Evolutionary conservation across 1,140 invertebrate genomes (phyloP).

Genomic region (Latrodectus geometricus): DNA sequence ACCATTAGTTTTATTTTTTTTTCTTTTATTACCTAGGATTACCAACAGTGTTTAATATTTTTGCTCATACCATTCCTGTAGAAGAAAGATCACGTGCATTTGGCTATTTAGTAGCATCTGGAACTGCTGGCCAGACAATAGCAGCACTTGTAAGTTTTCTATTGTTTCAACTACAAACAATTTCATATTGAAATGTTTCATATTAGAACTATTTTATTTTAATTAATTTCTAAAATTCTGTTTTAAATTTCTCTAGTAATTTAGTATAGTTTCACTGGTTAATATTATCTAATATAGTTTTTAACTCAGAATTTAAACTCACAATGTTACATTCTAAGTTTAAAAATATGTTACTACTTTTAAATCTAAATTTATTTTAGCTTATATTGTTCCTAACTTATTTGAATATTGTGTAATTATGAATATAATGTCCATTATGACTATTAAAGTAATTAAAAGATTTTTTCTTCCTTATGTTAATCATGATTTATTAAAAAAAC

Average conservation of each 20-base stretch:
- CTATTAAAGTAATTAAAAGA: no score
- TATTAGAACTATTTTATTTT: neutral
- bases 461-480: no score
- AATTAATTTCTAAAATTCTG: neutral
- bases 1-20: neutral
- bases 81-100: constrained; percentile 82
- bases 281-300: no score
- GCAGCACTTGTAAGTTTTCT: constrained; percentile 76
- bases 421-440: no score
- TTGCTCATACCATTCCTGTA: constrained; percentile 80
- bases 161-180: neutral
- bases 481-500: no score
- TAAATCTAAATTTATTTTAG: no score
- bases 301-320: no score
- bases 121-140: constrained; percentile 82
- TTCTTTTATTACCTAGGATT: constrained; percentile 73
- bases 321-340: no score
- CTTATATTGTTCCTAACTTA: no score
- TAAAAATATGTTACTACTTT: no score
- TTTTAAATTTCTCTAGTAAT: neutral
- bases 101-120: constrained; percentile 80
- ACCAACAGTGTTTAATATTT: constrained; percentile 84
- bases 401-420: no score
- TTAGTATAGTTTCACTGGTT: no score
- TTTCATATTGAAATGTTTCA: constrained; percentile 19